phyloP scores from a whole-genome alignment of 2,888 invertebrate genomes.

The Xanthia icteritia region DNA sequence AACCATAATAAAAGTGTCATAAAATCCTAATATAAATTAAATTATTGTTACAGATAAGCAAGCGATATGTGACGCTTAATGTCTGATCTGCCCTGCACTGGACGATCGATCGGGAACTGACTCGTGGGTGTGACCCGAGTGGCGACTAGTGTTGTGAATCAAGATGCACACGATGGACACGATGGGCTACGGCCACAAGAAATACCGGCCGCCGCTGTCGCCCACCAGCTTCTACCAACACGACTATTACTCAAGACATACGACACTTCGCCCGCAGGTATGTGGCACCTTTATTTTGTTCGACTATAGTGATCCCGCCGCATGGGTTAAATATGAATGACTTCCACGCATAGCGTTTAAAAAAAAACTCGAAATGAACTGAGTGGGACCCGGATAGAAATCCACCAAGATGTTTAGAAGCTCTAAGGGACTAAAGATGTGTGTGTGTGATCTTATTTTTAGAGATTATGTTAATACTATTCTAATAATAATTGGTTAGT shows the following conservation, averaged over 20 bases:
- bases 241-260: constrained; percentile 88
- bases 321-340: neutral
- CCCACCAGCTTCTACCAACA: constrained; percentile 91
- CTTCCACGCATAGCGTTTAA: too few relatives aligned
- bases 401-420: neutral
- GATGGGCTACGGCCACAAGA: constrained; percentile 91
- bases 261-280: constrained; percentile 89
- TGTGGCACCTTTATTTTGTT: constrained; percentile 48
- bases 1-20: constrained; percentile 35
- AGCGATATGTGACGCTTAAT: constrained; percentile 68
- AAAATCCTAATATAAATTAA: constrained; percentile 27
- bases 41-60: constrained; percentile 70
- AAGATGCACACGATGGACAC: constrained; percentile 91
- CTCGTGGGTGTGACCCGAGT: constrained; percentile 67
- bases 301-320: neutral
- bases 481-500: constrained; percentile 3
- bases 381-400: neutral
- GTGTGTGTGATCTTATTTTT: neutral
- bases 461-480: neutral
- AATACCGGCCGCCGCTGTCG: constrained; percentile 91
- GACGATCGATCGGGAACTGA: constrained; percentile 46
- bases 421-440: neutral
- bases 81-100: constrained; percentile 23
- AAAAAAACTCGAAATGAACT: neutral
- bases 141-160: constrained; percentile 67